Base-by-base conservation (phyloP, 2,113 vertebrate genomes). In the Lethenteron camtschaticum region DNA sequence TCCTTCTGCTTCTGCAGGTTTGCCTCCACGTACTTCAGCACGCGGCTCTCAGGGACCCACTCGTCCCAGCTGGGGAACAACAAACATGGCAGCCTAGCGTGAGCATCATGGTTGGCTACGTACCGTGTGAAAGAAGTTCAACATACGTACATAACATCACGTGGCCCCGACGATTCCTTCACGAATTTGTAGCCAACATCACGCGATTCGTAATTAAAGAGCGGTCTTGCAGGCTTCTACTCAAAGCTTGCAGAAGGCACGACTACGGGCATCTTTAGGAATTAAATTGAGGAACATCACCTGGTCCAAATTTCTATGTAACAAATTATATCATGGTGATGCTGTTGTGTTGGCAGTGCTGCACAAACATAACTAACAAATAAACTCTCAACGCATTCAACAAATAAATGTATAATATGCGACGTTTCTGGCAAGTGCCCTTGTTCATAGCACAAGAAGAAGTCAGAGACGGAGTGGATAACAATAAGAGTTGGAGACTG, bases 21-120 rank as follows among this genome's bases (percentile, higher is more conserved):
- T 81, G 88, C 90, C 74, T 96, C 92, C 84, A 96, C 94, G 80
- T 99, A 99, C 79, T 99, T 99, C 78, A 99, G 90, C 71, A 99
- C 94, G 82, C 92, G 83, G 84, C 90, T 99, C 82, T 99, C 92
- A 79, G 94, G 94, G 84, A 99, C 94, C 92, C 92, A 96, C 85
- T 99, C 92, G 87, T 99, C 94, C 92, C 94, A 99, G 78, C 94
- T 99, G 75, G 12, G 78, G 78, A 70, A 77, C 80, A 73, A 73
- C 72, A 58, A 72, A 68, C 73, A 13, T 66, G n/a, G 63, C 16
- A 12, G 69, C 60, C 69, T n/a, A 70, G 2, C 9, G 57, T 71
- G 58, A 57, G 70, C 16, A 56, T 56, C 58, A 8, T 9, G 57
- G 9, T 10, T 56, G 3, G 14, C 16, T 9, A 10, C 58, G 56